A percentile compares a stretch with the other conserved stretches of the same genome.
Evolutionary conservation across 2,797 vertebrate genomes (phyloP).

Genomic region (Acanthornis magna): DNA sequence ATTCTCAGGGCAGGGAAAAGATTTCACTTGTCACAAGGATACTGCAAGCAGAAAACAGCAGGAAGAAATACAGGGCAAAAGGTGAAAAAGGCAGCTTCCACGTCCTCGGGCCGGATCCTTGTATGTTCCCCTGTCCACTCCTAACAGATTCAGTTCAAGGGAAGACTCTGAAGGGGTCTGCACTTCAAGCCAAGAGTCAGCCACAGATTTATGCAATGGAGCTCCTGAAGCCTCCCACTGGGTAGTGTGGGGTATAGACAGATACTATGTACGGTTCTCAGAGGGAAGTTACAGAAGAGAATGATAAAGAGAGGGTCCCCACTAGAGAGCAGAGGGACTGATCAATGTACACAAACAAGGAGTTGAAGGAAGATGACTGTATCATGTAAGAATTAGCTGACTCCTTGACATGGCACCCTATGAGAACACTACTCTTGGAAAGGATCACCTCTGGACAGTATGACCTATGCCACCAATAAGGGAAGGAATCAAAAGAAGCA

Average conservation of each 20-base stretch:
- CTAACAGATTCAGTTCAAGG: neutral
- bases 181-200: neutral
- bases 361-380: neutral
- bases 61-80: neutral
- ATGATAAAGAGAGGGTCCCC: neutral
- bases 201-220: neutral
- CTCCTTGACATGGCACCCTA: neutral
- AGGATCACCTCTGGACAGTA: neutral
- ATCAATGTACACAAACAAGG: neutral
- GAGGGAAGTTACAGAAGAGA: neutral
- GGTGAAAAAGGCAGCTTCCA: neutral
- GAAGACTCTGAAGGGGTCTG: neutral
- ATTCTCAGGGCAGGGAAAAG: neutral
- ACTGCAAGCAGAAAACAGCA: neutral
- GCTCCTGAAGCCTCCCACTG: neutral
- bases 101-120: neutral
- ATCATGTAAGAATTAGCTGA: neutral
- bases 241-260: neutral
- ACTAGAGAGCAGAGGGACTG: neutral
- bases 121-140: neutral
- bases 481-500: neutral
- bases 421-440: neutral
- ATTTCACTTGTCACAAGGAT: neutral
- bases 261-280: neutral
- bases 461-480: neutral